Percentiles rank a stretch among this genome's conserved stretches.
Conservation (phyloP, 92 coral and sea anemone genomes). For the Heliopora coerulea region DNA sequence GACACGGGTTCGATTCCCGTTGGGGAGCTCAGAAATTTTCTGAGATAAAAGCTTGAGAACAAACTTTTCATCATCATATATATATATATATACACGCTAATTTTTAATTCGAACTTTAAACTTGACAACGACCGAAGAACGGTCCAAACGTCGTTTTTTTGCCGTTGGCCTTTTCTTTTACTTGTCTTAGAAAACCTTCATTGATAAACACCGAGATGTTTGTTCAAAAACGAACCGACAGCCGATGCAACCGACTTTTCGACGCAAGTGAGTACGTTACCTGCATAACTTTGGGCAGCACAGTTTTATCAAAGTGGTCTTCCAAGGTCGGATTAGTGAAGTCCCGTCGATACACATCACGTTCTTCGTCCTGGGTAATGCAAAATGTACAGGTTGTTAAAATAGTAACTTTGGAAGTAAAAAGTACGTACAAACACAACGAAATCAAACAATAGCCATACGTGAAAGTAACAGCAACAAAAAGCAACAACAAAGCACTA, state of each 20-base stretch:
- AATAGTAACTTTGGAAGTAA: constrained; percentile 1
- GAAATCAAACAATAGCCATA: background rate
- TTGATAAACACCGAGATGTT: no score
- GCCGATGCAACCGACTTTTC: background rate
- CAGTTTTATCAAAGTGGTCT: constrained; percentile 44
- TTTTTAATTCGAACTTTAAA: no score
- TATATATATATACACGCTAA: no score
- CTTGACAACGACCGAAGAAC: no score
- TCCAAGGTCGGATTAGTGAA: constrained; percentile 41
- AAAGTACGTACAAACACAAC: background rate
- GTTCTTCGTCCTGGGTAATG: constrained; percentile 26
- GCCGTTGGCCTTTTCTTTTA: no score
- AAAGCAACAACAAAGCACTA: background rate
- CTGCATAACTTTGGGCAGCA: constrained; percentile 45
- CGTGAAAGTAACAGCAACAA: background rate
- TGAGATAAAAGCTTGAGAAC: no score
- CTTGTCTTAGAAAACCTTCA: no score
- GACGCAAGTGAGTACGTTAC: constrained; percentile 8
- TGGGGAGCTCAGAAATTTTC: no score
- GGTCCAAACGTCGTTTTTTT: no score
- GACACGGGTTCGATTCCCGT: no score
- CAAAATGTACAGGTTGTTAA: background rate
- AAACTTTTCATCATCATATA: no score
- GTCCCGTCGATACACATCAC: constrained; percentile 35
- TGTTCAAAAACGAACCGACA: background rate